These are phyloP conservation scores for Lytechinus pictus DNA, from an alignment of 35 echinoderm and acorn worm genomes.

Conservation along the genomic window DNA sequence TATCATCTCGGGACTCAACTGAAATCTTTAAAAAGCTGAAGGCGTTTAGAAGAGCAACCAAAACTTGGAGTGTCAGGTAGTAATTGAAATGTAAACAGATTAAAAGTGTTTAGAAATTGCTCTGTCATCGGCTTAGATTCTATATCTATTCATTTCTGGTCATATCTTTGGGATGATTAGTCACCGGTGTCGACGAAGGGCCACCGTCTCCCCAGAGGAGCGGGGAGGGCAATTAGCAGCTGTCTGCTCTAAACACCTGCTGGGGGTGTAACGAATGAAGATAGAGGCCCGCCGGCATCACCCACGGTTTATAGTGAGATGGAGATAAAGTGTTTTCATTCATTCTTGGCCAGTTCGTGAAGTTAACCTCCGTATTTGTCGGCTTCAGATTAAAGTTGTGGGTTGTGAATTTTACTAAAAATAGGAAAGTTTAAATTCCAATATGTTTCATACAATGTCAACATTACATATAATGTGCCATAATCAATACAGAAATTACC, in stretches of 20 bases:
- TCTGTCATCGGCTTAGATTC: neutral
- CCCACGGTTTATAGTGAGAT: neutral
- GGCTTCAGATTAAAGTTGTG: no score
- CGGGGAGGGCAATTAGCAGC: neutral
- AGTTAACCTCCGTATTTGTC: neutral
- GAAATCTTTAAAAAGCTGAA: neutral
- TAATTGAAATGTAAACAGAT: conserved; percentile 19
- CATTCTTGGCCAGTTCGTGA: neutral
- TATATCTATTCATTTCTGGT: neutral
- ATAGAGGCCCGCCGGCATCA: neutral
- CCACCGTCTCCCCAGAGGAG: neutral
- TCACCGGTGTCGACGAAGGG: neutral
- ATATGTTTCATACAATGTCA: no score
- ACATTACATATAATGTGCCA: no score
- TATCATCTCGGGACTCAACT: no score
- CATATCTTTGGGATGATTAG: neutral
- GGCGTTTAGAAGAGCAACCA: neutral
- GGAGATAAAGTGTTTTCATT: neutral
- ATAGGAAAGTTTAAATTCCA: no score
- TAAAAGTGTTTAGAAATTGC: neutral
- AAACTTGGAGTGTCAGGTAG: neutral
- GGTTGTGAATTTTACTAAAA: no score
- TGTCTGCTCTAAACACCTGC: neutral
- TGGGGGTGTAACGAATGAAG: neutral
- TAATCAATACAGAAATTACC: no score